A percentile compares a stretch with the other conserved stretches of the same genome.
These are phyloP conservation scores for Agonopterix subpropinquella DNA, from an alignment of 2,888 invertebrate genomes.

Conservation along the genomic window DNA sequence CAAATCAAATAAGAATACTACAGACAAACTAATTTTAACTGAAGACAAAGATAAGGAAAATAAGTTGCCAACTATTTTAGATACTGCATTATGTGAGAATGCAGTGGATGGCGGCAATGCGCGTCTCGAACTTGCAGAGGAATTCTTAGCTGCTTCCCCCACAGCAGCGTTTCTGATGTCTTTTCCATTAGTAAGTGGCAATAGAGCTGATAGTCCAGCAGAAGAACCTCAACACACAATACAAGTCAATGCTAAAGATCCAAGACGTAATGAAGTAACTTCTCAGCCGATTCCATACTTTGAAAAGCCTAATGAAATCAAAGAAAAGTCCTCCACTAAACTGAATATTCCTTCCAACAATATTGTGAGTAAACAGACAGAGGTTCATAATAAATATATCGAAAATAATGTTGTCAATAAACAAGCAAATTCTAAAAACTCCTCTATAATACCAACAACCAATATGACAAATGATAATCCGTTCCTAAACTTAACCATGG, in stretches of 20 bases:
- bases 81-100: conserved; percentile 56
- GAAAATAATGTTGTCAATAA: conserved; percentile 26
- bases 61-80: conserved; percentile 55
- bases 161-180: conserved; percentile 86
- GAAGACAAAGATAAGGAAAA: conserved; percentile 50
- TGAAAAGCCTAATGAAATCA: conserved; percentile 31
- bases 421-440: conserved; percentile 30
- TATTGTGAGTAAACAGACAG: conserved; percentile 31
- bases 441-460: conserved; percentile 22
- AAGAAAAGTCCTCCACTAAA: conserved; percentile 26
- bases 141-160: conserved; percentile 77
- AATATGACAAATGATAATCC: conserved; percentile 52
- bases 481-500: conserved; percentile 55
- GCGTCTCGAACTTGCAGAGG: conserved; percentile 73
- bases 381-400: conserved; percentile 34
- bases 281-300: conserved; percentile 29
- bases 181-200: conserved; percentile 81
- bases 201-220: conserved; percentile 67
- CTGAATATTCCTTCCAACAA: conserved; percentile 13
- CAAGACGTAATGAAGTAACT: conserved; percentile 32
- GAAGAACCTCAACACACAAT: conserved; percentile 43
- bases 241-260: conserved; percentile 33
- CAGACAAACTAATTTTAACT: conserved; percentile 22
- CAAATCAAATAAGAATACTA: conserved; percentile 23
- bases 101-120: conserved; percentile 71